Base-by-base conservation (phyloP, 1,140 invertebrate genomes). In the Drosophila arizonae region DNA sequence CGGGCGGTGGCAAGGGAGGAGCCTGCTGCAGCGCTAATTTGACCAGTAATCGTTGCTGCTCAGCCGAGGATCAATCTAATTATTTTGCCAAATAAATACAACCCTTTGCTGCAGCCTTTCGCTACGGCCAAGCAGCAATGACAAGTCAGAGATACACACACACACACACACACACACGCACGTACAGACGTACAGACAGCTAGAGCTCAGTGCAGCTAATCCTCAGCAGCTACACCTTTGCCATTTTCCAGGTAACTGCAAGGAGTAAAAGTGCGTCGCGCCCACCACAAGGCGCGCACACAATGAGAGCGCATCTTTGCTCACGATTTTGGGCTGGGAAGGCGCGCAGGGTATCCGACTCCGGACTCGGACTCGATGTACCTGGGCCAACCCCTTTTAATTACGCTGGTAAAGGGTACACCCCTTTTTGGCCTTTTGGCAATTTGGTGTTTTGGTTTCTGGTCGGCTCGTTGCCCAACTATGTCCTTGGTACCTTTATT, bases 351-450 rank as follows among this genome's bases (percentile, higher is more conserved):
- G 43, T 1, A 43, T 6, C 5, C 3, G 4, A 39, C 26, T 36
- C 21, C 36, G 56, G 46, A 21, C 43, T 28, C 5, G 26, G 30
- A 45, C 41, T 28, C 48, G 36, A 45, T 9, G 41, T 61, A 66
- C 69, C 72, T 71, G 52, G 48, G 6, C 33, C 9, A 9, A 9
- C 51, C 77, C 87, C 87, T 67, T 90, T 90, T 90, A 90, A 90
- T 90, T 90, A 87, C 72, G 66, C 82, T 55, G 65, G 81, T 90
- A 90, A 90, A 90, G 87, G 87, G 87, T 90, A 90, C 87, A 90
- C 87, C 87, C 82, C 87, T 90, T 87, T 90, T 90, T 69, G 28
- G n/a, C 21, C 36, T 15, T 26, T 56, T 33, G 62, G 48, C 62
- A 66, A 71, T 61, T 75, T 39, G 36, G 36, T 39, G 74, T 89